phyloP scores from a whole-genome alignment of 2,797 vertebrate species.

The Megaceryle alcyon region DNA sequence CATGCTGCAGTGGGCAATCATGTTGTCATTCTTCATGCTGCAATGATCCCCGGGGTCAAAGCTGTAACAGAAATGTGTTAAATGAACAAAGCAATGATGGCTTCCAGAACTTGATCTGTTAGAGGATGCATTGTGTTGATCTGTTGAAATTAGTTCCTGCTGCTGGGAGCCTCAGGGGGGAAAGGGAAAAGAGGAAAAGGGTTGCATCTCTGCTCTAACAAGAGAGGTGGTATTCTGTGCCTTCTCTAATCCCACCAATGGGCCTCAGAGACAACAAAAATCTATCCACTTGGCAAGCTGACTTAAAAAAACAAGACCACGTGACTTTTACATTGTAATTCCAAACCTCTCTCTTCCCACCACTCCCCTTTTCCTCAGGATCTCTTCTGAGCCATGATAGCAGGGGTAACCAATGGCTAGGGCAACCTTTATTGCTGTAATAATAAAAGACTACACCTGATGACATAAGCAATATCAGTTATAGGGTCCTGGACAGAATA shows the following conservation, averaged over 20 bases:
- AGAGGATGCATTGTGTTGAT: not conserved
- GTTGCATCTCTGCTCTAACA: not conserved
- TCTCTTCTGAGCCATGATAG: not conserved
- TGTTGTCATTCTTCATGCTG: not conserved
- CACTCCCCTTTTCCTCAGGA: not conserved
- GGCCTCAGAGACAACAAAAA: not conserved
- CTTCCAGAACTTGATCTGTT: not conserved
- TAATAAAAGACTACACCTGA: not conserved
- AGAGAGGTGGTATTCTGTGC: not conserved
- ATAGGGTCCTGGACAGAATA: too few relatives aligned
- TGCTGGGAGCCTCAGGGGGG: not conserved
- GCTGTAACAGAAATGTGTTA: not conserved
- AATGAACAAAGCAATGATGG: not conserved
- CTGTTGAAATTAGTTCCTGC: not conserved
- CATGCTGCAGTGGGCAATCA: not conserved
- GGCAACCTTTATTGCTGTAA: not conserved
- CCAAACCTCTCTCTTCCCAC: not conserved
- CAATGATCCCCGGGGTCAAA: not conserved
- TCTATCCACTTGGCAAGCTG: not conserved
- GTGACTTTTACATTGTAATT: not conserved
- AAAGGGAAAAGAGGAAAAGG: not conserved
- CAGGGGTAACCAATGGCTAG: not conserved
- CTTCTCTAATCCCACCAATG: not conserved
- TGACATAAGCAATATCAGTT: not conserved
- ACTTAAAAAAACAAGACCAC: not conserved